Base-by-base conservation (phyloP, 2,888 invertebrate genomes). In the Erebia epiphron region DNA sequence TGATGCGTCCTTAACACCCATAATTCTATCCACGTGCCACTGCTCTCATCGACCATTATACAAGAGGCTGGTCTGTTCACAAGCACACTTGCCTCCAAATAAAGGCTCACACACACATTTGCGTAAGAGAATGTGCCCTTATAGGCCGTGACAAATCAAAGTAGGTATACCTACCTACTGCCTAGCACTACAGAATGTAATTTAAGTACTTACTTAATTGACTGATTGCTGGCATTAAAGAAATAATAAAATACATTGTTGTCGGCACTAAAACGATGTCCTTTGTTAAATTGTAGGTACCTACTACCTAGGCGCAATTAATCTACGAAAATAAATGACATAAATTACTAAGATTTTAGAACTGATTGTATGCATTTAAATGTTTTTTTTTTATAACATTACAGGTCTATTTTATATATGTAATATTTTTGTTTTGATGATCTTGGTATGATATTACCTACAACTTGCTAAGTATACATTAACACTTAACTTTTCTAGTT, bases 11-110 rank as follows among this genome's bases (percentile, higher is more conserved):
- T 43, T 81, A 82, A 82, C 82, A 79, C 82, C 74, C 84, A 72
- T 83, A 83, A 83, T 80, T 79, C 78, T 74, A 76, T 82, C 84
- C 90, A 90, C 90, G 91, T 91, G 91, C 86, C 83, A 75, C 75
- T 78, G 78, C 77, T 78, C 69, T 74, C 74, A 72, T 69, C 67
- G 73, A 75, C 73, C 72, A 72, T 76, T 76, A 75, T 68, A 75
- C 67, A 60, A 71, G 70, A 56, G 56, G 21, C 57, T 60, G 68
- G 56, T 70, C 70, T 75, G 64, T 71, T 71, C 67, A 72, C 73
- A 71, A 77, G 77, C 77, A 75, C 76, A 76, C 70, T 56, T 18
- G 52, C 49, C 54, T 64, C 41, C 58, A 68, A 70, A 72, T 67
- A 72, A 43, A 18, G 60, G 41, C 50, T 50, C 43, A 57, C 63